These are phyloP conservation scores for Ophion slaviceki DNA, from an alignment of 2,888 invertebrate species.

Conservation along the genomic window DNA sequence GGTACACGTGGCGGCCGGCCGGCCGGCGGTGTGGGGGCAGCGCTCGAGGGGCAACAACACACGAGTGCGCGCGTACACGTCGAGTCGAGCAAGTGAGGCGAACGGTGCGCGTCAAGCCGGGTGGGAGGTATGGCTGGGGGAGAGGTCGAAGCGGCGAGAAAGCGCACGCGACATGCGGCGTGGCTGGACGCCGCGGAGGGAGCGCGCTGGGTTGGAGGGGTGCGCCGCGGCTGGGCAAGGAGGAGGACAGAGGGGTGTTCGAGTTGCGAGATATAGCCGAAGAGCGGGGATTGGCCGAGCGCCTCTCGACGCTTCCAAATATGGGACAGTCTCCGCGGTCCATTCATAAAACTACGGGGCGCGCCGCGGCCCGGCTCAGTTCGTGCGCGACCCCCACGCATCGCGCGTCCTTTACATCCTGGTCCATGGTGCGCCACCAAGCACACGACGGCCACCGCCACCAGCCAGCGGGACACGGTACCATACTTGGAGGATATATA, in stretches of 20 bases:
- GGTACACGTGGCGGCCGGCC: conserved; percentile 64
- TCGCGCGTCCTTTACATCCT: conserved; percentile 78
- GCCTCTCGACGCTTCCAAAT: conserved; percentile 90
- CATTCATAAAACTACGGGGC: conserved; percentile 93
- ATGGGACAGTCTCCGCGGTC: conserved; percentile 90
- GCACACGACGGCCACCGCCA: conserved; percentile 38
- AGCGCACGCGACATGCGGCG: conserved; percentile 61
- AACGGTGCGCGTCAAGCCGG: not conserved
- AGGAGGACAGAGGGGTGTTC: conserved; percentile 49
- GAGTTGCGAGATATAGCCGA: conserved; percentile 65
- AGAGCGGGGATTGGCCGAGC: conserved; percentile 85
- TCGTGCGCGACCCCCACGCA: conserved; percentile 84
- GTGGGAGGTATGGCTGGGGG: not conserved
- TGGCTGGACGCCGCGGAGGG: conserved; percentile 70
- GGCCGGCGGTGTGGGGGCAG: conserved; percentile 62
- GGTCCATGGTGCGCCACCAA: conserved; percentile 64
- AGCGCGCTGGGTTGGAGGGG: conserved; percentile 33
- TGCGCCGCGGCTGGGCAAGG: conserved; percentile 41
- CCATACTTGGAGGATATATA: conserved; percentile 33
- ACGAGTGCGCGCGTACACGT: conserved; percentile 58
- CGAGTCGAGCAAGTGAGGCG: conserved; percentile 36
- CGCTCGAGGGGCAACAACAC: conserved; percentile 60
- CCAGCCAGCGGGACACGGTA: conserved; percentile 38
- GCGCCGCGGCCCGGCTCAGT: conserved; percentile 87
- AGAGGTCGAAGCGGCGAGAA: conserved; percentile 35